Percentiles rank a stretch among this genome's conserved stretches.
Evolutionary conservation across 2,113 vertebrate genomes (phyloP).

Genomic region (Thermophis baileyi): DNA sequence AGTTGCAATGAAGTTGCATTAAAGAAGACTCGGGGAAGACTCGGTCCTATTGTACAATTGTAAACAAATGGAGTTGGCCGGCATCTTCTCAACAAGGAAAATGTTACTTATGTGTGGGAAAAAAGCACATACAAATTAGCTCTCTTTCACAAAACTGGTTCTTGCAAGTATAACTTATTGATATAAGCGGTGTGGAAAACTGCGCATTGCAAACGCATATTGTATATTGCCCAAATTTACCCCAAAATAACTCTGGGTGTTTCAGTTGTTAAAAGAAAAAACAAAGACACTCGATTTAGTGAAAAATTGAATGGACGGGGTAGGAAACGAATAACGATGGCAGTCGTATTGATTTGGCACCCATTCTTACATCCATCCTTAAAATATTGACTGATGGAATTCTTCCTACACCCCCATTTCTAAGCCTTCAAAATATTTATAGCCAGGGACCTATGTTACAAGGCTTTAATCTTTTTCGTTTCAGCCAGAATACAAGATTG

Average conservation of each 20-base stretch:
- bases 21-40: neutral
- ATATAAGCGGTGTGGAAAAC: no score
- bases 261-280: neutral
- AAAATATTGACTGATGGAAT: neutral
- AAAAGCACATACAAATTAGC: neutral
- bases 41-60: neutral
- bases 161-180: neutral
- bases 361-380: neutral
- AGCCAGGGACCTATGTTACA: conserved; percentile 4
- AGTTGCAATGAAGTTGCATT: neutral
- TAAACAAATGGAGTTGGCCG: neutral
- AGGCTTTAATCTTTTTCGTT: conserved; percentile 44
- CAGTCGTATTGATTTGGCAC: neutral
- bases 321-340: neutral
- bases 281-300: neutral
- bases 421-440: neutral
- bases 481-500: conserved; percentile 94
- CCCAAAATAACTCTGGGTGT: neutral
- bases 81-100: neutral
- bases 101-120: neutral
- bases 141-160: neutral
- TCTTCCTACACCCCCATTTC: conserved; percentile 1
- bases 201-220: no score
- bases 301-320: neutral
- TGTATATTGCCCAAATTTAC: neutral